phyloP scores from a whole-genome alignment of 2,113 vertebrate species.

The Microcebus murinus region DNA sequence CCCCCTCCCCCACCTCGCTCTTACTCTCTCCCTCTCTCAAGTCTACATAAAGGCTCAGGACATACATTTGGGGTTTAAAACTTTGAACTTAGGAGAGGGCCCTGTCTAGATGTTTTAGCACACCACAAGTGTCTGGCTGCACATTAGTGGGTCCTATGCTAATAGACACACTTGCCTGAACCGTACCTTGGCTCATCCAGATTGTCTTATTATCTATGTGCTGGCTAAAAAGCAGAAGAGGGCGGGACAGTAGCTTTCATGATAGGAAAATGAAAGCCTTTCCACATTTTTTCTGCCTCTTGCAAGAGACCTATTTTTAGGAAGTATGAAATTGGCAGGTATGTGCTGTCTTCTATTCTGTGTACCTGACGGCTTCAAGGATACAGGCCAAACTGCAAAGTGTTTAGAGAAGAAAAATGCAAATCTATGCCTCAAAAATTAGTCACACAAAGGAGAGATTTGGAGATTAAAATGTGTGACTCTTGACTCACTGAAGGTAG shows the following conservation, averaged over 20 bases:
- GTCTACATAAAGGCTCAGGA: not conserved
- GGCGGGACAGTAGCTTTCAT: not conserved
- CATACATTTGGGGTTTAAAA: not conserved
- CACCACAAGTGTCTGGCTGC: not conserved
- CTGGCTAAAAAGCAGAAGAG: not conserved
- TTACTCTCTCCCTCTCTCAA: not conserved
- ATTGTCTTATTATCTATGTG: not conserved
- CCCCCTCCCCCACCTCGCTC: not conserved
- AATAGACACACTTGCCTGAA: not conserved
- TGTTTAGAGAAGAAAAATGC: slow-evolving; percentile 16
- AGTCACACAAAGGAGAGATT: not conserved
- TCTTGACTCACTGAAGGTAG: not conserved
- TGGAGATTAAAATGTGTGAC: slow-evolving; percentile 19
- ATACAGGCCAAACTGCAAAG: not conserved
- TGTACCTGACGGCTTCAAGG: slow-evolving; percentile 29
- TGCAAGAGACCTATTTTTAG: slow-evolving; percentile 40
- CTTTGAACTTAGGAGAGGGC: not conserved
- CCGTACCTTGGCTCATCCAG: not conserved
- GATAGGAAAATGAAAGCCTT: slow-evolving; percentile 40
- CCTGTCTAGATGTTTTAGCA: not conserved
- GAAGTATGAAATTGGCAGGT: slow-evolving; percentile 47
- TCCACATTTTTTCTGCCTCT: slow-evolving; percentile 2
- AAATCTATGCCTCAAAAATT: not conserved
- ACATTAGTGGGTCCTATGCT: not conserved
- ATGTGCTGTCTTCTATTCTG: slow-evolving; percentile 12